These are phyloP conservation scores for Cynoglossus semilaevis DNA, from an alignment of 2,113 vertebrate species.

Conservation along the genomic window DNA sequence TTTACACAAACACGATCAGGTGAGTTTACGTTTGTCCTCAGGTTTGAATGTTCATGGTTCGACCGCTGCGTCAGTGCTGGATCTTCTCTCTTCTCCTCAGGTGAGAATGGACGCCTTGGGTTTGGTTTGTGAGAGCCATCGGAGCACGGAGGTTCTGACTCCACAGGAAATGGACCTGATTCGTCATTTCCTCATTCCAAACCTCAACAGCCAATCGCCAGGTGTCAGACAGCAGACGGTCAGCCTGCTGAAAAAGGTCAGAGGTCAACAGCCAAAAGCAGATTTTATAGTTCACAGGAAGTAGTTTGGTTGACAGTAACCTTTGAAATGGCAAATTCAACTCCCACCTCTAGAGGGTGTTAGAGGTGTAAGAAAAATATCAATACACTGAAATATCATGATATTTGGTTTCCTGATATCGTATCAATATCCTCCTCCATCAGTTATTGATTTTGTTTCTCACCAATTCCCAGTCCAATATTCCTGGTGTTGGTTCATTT, in stretches of 20 bases:
- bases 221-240: constrained; percentile 85
- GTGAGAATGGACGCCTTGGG: constrained; percentile 93
- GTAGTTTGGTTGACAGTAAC: too few relatives aligned
- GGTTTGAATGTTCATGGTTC: not conserved
- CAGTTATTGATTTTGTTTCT: too few relatives aligned
- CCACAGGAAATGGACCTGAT: constrained; percentile 85
- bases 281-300: too few relatives aligned
- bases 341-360: too few relatives aligned
- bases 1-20: constrained; percentile 91
- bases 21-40: constrained; percentile 54
- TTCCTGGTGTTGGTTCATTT: too few relatives aligned
- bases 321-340: too few relatives aligned
- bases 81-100: constrained; percentile 55
- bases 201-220: constrained; percentile 88
- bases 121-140: constrained; percentile 90
- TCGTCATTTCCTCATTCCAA: constrained; percentile 83
- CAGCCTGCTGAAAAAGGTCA: constrained; percentile 91
- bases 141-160: constrained; percentile 87
- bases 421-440: too few relatives aligned
- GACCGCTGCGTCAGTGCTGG: not conserved
- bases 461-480: too few relatives aligned
- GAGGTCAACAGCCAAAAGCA: not conserved
- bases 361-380: too few relatives aligned
- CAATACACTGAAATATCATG: too few relatives aligned
- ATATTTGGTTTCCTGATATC: too few relatives aligned